phyloP scores from a whole-genome alignment of 2,113 vertebrate species.

The pig (Sus scrofa) region DNA sequence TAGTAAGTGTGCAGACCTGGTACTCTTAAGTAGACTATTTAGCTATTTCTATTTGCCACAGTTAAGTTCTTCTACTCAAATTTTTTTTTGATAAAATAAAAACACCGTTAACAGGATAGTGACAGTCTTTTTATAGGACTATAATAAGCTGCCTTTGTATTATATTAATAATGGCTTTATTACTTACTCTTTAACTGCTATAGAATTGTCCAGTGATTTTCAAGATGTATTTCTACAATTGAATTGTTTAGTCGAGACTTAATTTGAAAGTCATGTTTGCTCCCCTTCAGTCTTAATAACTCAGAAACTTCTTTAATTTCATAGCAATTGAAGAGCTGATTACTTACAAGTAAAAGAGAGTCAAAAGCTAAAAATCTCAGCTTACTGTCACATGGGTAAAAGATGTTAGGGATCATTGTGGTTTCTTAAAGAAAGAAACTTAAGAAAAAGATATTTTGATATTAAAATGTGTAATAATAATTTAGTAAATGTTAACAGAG shows the following conservation, averaged over 20 bases:
- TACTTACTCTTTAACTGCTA: background rate
- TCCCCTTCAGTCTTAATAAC: background rate
- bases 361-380: background rate
- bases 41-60: background rate
- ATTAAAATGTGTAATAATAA: background rate
- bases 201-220: background rate
- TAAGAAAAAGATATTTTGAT: background rate
- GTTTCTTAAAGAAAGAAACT: background rate
- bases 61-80: background rate
- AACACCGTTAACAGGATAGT: background rate
- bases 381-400: background rate
- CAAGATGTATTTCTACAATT: background rate
- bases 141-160: constrained; percentile 1
- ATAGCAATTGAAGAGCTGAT: background rate
- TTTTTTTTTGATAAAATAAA: constrained; percentile 5
- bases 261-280: background rate
- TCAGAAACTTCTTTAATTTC: background rate
- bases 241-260: background rate
- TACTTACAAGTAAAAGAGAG: constrained; percentile 34
- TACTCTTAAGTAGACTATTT: background rate
- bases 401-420: background rate
- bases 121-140: background rate
- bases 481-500: constrained; percentile 5
- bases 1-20: background rate
- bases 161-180: background rate